A percentile compares a stretch with the other conserved stretches of the same genome.
phyloP scores from a whole-genome alignment of 2,113 vertebrate species.

The Mesoclemmys tuberculata region DNA sequence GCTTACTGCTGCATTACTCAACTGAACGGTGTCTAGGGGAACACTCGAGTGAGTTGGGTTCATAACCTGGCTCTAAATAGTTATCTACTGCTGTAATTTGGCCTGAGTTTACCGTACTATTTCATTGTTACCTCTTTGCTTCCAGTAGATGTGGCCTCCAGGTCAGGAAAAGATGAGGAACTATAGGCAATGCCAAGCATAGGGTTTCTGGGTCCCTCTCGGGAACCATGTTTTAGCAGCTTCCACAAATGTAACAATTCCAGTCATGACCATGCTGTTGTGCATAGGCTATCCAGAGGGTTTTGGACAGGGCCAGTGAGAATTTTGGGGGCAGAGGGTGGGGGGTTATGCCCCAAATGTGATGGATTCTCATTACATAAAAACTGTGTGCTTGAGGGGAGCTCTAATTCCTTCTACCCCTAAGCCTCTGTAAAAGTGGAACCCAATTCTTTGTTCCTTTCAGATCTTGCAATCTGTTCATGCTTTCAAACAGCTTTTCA shows the following conservation, averaged over 20 bases:
- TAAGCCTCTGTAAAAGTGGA: background rate
- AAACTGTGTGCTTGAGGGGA: background rate
- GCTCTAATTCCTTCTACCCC: background rate
- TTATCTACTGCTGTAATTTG: background rate
- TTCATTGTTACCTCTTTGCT: too few relatives aligned
- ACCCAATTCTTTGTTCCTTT: background rate
- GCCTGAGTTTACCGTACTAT: too few relatives aligned
- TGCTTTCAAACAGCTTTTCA: background rate
- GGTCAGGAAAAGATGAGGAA: too few relatives aligned
- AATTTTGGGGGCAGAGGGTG: background rate
- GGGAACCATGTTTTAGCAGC: background rate
- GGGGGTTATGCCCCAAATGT: background rate
- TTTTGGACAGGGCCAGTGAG: background rate
- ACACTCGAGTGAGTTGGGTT: background rate
- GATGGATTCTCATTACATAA: background rate
- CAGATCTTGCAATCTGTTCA: background rate
- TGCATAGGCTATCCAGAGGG: background rate
- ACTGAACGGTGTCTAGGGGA: background rate
- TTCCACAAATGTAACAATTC: background rate
- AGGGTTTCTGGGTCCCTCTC: background rate
- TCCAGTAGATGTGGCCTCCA: too few relatives aligned
- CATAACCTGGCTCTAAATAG: background rate
- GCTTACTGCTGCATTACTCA: background rate
- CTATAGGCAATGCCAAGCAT: too few relatives aligned
- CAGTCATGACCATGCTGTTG: background rate